These are phyloP conservation scores for Magallana gigas DNA, from an alignment of 1,140 invertebrate species.

Conservation along the genomic window DNA sequence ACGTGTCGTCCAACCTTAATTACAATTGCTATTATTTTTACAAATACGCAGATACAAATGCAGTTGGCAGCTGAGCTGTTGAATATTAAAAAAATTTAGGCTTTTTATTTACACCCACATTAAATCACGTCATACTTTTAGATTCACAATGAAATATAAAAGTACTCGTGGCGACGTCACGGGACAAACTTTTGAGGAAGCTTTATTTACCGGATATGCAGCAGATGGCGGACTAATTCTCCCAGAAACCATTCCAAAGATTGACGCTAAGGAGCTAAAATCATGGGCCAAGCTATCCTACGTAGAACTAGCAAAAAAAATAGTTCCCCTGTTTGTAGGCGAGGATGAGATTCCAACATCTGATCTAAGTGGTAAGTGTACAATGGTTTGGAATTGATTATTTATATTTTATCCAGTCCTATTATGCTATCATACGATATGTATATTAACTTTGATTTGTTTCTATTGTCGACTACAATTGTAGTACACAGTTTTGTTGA, in stretches of 20 bases:
- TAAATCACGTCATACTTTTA: too few relatives aligned
- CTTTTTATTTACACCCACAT: too few relatives aligned
- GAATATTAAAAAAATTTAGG: too few relatives aligned
- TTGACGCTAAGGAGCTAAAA: constrained; percentile 71
- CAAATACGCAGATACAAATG: too few relatives aligned
- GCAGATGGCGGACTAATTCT: constrained; percentile 80
- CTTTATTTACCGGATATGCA: constrained; percentile 78
- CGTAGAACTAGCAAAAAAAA: constrained; percentile 76
- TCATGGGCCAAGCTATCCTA: constrained; percentile 77
- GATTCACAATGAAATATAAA: constrained; percentile 76
- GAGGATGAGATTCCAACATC: constrained; percentile 78
- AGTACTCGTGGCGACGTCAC: constrained; percentile 77
- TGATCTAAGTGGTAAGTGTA: constrained; percentile 73
- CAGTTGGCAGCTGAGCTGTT: too few relatives aligned
- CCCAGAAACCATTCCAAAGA: constrained; percentile 76
- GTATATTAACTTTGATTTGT: too few relatives aligned
- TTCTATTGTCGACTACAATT: too few relatives aligned
- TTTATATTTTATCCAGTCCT: background rate
- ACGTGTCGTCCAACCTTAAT: too few relatives aligned
- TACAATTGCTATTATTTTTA: too few relatives aligned
- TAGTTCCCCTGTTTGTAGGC: constrained; percentile 77
- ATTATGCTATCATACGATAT: too few relatives aligned
- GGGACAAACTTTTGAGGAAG: constrained; percentile 77
- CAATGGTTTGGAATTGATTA: background rate
- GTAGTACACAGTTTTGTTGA: background rate